phyloP scores from a whole-genome alignment of 2,888 invertebrate species.

The Pachymerium ferrugineum region DNA sequence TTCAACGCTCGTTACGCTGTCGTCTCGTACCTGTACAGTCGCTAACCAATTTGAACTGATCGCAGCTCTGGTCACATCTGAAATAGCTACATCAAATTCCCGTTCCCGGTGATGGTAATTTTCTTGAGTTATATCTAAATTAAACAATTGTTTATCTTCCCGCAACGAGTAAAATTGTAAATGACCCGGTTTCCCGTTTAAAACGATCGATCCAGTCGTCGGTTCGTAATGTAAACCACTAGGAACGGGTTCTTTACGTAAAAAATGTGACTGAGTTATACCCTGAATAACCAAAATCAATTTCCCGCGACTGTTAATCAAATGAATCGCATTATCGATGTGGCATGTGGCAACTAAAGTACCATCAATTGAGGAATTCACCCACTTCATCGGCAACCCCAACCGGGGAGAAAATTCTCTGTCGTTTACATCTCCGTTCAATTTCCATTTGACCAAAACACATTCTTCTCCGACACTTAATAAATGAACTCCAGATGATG shows the following conservation, averaged over 20 bases:
- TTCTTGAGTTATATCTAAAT: slow-evolving; percentile 33
- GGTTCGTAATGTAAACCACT: slow-evolving; percentile 45
- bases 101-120: slow-evolving; percentile 33
- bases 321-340: slow-evolving; percentile 58
- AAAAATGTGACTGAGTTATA: slow-evolving; percentile 57
- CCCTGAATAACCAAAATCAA: slow-evolving; percentile 61
- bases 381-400: slow-evolving; percentile 60
- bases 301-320: slow-evolving; percentile 48
- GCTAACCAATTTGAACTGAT: slow-evolving; percentile 67
- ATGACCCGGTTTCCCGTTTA: slow-evolving; percentile 49
- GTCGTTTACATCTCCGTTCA: slow-evolving; percentile 49
- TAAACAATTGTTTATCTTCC: slow-evolving; percentile 57
- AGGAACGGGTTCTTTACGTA: slow-evolving; percentile 41
- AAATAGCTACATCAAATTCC: neutral
- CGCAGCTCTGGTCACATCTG: slow-evolving; percentile 61
- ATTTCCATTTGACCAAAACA: slow-evolving; percentile 70
- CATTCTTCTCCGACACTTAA: slow-evolving; percentile 68
- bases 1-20: slow-evolving; percentile 57
- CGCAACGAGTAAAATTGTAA: slow-evolving; percentile 51
- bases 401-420: slow-evolving; percentile 64
- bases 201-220: slow-evolving; percentile 46
- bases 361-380: slow-evolving; percentile 60
- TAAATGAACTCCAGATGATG: neutral
- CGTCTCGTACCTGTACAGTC: slow-evolving; percentile 55
- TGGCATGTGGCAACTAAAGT: slow-evolving; percentile 61